These are phyloP conservation scores for Cryptoblepharus egeriae DNA, from an alignment of 2,797 vertebrate genomes.

Conservation along the genomic window DNA sequence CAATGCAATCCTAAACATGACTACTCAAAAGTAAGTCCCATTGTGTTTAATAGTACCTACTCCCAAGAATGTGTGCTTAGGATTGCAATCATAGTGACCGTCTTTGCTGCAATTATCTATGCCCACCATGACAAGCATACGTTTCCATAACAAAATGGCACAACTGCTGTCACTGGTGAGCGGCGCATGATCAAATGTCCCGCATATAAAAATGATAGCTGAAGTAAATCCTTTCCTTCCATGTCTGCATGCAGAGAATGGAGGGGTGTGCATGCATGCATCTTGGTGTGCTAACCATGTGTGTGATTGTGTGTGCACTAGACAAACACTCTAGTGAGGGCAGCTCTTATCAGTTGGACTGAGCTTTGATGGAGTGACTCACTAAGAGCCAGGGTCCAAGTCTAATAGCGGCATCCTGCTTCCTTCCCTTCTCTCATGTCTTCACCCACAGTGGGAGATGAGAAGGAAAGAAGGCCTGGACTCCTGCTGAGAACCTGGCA, in stretches of 20 bases:
- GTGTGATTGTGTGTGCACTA: too few species aligned
- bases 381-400: neutral
- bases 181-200: too few species aligned
- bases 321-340: neutral
- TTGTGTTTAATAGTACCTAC: too few species aligned
- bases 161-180: neutral
- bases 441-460: neutral
- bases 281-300: too few species aligned
- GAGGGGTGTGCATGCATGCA: too few species aligned
- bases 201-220: neutral
- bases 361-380: too few species aligned
- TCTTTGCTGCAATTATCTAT: neutral
- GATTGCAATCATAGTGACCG: too few species aligned
- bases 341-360: too few species aligned
- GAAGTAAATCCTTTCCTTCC: neutral
- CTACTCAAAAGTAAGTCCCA: too few species aligned
- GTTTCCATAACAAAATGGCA: neutral
- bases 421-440: neutral
- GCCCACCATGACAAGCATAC: neutral
- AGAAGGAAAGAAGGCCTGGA: neutral
- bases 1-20: too few species aligned
- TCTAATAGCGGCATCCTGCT: neutral
- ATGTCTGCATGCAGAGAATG: too few species aligned
- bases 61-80: too few species aligned
- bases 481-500: slow-evolving; percentile 11